Percentiles rank a stretch among this genome's conserved stretches.
Conservation (phyloP, 2,113 vertebrate genomes). For the Puntigrus tetrazona region DNA sequence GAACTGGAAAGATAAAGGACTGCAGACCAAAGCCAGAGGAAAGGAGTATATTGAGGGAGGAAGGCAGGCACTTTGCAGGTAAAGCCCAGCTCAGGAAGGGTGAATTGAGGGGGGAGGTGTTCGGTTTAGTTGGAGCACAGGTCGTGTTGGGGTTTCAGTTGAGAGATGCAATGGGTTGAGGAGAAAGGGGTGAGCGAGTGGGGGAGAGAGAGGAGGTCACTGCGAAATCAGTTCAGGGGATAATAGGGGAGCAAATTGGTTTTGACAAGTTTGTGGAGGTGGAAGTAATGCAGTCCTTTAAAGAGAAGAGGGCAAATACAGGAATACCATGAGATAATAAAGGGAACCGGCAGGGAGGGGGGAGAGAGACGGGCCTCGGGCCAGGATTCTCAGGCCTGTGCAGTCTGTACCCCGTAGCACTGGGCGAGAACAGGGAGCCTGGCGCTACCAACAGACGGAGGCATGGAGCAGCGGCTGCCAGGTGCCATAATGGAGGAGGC, state of each 20-base stretch:
- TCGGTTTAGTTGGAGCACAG: slow-evolving; percentile 65
- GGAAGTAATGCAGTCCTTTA: slow-evolving; percentile 81
- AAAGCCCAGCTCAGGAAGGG: slow-evolving; percentile 30
- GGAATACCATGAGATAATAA: slow-evolving; percentile 81
- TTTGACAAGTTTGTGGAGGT: slow-evolving; percentile 82
- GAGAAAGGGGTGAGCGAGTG: slow-evolving; percentile 59
- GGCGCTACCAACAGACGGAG: slow-evolving; percentile 60
- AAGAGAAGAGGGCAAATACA: slow-evolving; percentile 74
- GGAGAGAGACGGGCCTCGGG: slow-evolving; percentile 47
- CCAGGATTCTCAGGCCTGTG: slow-evolving; percentile 58
- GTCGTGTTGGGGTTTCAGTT: slow-evolving; percentile 73
- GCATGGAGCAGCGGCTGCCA: slow-evolving; percentile 43
- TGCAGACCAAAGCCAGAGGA: neutral
- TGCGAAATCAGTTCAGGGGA: slow-evolving; percentile 77
- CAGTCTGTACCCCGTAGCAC: slow-evolving; percentile 13
- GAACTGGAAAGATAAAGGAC: slow-evolving; percentile 40
- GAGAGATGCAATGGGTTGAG: slow-evolving; percentile 67
- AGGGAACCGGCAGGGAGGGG: slow-evolving; percentile 56
- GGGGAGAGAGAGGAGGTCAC: slow-evolving; percentile 68
- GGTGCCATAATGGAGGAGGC: slow-evolving; percentile 47
- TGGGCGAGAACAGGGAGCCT: slow-evolving; percentile 5
- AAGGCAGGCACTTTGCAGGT: slow-evolving; percentile 10
- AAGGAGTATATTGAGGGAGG: neutral
- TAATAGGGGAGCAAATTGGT: slow-evolving; percentile 84
- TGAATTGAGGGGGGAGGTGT: slow-evolving; percentile 32